Conservation (phyloP, 2,888 invertebrate species). For the Apamea monoglypha region DNA sequence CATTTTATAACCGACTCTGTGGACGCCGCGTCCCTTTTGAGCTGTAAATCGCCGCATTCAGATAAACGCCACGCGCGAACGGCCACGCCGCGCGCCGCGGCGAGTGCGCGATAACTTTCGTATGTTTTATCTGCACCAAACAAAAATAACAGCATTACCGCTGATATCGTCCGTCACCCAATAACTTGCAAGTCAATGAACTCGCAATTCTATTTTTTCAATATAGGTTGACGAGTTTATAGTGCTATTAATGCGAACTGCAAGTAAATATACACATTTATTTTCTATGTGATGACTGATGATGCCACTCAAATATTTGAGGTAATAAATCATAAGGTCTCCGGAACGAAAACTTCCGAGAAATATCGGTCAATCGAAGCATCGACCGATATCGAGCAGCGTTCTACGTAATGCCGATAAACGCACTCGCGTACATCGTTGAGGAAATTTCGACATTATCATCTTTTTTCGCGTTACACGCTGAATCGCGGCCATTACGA, state of each 20-base stretch:
- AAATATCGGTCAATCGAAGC: conserved; percentile 60
- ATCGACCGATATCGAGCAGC: conserved; percentile 59
- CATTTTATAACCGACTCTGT: conserved; percentile 67
- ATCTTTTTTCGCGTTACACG: conserved; percentile 62
- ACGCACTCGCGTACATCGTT: conserved; percentile 43
- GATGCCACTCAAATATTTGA: conserved; percentile 39
- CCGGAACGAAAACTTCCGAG: conserved; percentile 54
- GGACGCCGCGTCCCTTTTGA: conserved; percentile 65
- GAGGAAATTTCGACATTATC: conserved; percentile 63
- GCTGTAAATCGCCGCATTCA: conserved; percentile 57
- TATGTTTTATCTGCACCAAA: conserved; percentile 56
- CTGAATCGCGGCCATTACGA: conserved; percentile 63
- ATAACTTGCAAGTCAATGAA: conserved; percentile 64
- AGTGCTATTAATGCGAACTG: conserved; percentile 30
- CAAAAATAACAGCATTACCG: conserved; percentile 46
- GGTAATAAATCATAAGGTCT: conserved; percentile 46
- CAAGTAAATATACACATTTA: conserved; percentile 27
- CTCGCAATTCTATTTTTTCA: conserved; percentile 45
- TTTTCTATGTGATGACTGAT: conserved; percentile 21
- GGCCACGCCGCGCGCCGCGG: conserved; percentile 9
- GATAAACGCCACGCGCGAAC: conserved; percentile 52
- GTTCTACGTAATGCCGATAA: conserved; percentile 57
- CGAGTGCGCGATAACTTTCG: conserved; percentile 47
- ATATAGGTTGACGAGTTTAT: conserved; percentile 27
- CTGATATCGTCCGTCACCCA: conserved; percentile 52